Evolutionary conservation across 2,888 invertebrate species (phyloP).

Genomic region (Barypeithes pellucidus): DNA sequence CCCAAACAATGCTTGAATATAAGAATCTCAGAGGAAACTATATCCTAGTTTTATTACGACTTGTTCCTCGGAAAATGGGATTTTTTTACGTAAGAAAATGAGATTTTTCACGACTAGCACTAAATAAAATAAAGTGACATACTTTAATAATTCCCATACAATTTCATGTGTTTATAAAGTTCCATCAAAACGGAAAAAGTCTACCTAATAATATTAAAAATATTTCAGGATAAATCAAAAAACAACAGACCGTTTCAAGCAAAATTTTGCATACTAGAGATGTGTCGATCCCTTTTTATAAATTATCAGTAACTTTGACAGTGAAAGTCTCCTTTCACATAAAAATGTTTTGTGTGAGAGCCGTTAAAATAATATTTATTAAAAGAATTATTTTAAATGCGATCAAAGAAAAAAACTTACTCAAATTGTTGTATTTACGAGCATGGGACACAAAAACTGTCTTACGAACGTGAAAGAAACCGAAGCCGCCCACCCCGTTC

Average conservation of each 20-base stretch:
- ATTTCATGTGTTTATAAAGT: background rate
- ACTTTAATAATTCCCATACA: background rate
- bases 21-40: conserved; percentile 21
- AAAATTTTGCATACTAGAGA: too few relatives aligned
- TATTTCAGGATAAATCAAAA: too few relatives aligned
- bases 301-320: too few relatives aligned
- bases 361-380: too few relatives aligned
- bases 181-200: too few relatives aligned
- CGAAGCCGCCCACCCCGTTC: conserved; percentile 30
- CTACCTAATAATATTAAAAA: too few relatives aligned
- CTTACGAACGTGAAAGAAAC: conserved; percentile 2
- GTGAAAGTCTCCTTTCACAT: too few relatives aligned
- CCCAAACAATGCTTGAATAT: conserved; percentile 16
- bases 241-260: too few relatives aligned
- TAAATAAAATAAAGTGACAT: conserved; percentile 12
- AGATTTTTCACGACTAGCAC: conserved; percentile 27
- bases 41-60: conserved; percentile 34
- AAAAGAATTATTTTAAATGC: too few relatives aligned
- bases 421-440: background rate
- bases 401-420: too few relatives aligned
- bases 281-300: too few relatives aligned
- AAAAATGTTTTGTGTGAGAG: too few relatives aligned
- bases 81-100: conserved; percentile 29
- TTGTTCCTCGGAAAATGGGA: conserved; percentile 23
- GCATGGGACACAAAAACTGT: background rate